Conservation (phyloP, 2,797 vertebrate species). For the Poeciliopsis paucimaculata region DNA sequence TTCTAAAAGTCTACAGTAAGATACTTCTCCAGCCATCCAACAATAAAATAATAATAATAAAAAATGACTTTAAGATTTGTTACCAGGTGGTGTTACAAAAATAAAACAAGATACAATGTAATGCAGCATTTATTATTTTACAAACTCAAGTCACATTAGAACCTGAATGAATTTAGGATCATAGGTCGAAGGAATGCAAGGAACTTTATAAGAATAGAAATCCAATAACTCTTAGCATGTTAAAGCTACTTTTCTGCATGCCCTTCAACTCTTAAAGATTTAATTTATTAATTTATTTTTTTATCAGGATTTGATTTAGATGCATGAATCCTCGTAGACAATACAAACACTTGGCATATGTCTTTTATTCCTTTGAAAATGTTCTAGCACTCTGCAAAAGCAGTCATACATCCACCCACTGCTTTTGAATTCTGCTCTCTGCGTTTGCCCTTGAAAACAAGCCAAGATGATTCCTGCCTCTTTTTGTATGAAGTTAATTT, state of each 20-base stretch:
- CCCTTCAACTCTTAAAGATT: background rate
- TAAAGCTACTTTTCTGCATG: background rate
- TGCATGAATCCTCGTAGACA: background rate
- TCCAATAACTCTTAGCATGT: background rate
- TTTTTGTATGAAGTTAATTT: background rate
- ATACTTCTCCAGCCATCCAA: background rate
- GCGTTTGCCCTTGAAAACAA: constrained; percentile 10
- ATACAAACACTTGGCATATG: background rate
- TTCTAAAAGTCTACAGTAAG: background rate
- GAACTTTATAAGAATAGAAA: background rate
- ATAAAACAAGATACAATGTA: background rate
- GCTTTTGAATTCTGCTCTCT: background rate
- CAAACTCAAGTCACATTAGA: background rate
- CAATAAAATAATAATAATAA: background rate
- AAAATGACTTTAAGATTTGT: background rate
- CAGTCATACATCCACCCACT: constrained; percentile 3
- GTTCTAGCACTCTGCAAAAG: constrained; percentile 1
- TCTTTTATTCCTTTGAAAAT: constrained; percentile 4
- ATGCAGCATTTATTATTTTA: background rate
- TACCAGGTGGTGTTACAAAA: background rate
- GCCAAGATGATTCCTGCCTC: background rate
- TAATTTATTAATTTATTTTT: too few relatives aligned
- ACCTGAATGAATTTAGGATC: background rate
- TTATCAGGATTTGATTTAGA: background rate
- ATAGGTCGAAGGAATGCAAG: background rate